Evolutionary conservation across 2,113 vertebrate species (phyloP), one percentile per base, ranked within the genome.

Genomic region (Syngnathus floridae): DNA sequence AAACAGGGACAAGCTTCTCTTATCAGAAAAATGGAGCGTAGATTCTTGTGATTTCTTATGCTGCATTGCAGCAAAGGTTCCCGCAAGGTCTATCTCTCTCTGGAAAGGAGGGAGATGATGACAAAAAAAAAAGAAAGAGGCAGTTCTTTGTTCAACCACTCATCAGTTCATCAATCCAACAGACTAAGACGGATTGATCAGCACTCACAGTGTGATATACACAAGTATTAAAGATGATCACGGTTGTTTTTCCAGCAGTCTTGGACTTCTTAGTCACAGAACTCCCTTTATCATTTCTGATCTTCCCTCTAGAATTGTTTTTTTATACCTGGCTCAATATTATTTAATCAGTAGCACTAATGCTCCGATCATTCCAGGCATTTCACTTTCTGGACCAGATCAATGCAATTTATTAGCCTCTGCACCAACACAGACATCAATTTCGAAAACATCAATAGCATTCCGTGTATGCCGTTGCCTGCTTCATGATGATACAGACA

Each of bases 11-110:
- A 46, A 19, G 40, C 37, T 43, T n/a, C 71, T 46, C n/a, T 22
- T 68, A 82, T 84, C 78, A 73, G 64, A 31, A 31, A 67, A 64
- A 67, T 66, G 48, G 65, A 82, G 74, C 79, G 84, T 69, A 74
- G 79, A 87, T 84, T 83, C 79, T 71, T 19, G 7, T 7, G 40
- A 84, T 87, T 89, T 88, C 85, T 76, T 90, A 87, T 91, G 84
- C 88, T 91, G 91, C 91, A 92, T 84, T 92, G 91, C 91, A 91
- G 91, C 80, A 84, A 72, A 69, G 36, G 55, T 78, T 85, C 68
- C 71, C 77, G 84, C 65, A 5, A 61, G 76, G 71, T 55, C 66
- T 45, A 26, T 26, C 36, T 65, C 60, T 74, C 64, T 66, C 71
- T 73, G 41, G 66, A 63, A 71, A 81, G 67, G 68, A 78, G 74